These are phyloP conservation scores for Tapirus terrestris DNA, from an alignment of 2,113 vertebrate genomes.

Conservation along the genomic window DNA sequence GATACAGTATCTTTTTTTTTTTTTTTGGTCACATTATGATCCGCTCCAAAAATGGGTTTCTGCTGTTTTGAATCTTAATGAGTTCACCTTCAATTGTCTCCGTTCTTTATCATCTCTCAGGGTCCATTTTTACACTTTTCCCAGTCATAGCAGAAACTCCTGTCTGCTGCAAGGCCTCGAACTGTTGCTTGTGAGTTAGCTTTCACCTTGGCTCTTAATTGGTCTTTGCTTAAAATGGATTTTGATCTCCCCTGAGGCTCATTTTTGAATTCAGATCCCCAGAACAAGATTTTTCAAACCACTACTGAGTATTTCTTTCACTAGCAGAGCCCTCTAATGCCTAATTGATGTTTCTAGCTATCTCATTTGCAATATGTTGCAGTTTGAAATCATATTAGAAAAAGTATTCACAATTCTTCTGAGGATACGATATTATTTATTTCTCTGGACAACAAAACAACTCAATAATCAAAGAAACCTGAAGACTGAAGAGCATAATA, in stretches of 20 bases:
- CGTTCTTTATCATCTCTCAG: not conserved
- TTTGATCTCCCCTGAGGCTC: constrained; percentile 36
- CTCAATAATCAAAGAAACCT: not conserved
- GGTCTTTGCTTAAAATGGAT: constrained; percentile 27
- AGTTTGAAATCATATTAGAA: constrained; percentile 24
- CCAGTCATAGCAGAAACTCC: not conserved
- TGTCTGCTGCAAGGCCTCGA: not conserved
- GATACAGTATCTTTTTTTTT: not conserved
- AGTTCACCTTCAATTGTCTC: not conserved
- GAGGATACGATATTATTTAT: not conserved
- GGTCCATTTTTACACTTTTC: not conserved
- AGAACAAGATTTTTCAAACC: constrained; percentile 39
- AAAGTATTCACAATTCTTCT: constrained; percentile 30
- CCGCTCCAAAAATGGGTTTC: not conserved
- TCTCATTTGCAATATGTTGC: not conserved
- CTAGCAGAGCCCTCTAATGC: not conserved
- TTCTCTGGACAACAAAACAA: constrained; percentile 42
- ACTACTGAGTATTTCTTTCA: not conserved
- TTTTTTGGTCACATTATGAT: not conserved
- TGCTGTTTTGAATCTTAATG: not conserved
- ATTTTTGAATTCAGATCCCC: constrained; percentile 1
- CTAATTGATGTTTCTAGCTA: not conserved
- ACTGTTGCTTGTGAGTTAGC: not conserved
- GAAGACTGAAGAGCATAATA: not conserved
- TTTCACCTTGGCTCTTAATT: not conserved